Conservation (phyloP, 2,888 invertebrate species). For the Agonopterix alstromeriana region DNA sequence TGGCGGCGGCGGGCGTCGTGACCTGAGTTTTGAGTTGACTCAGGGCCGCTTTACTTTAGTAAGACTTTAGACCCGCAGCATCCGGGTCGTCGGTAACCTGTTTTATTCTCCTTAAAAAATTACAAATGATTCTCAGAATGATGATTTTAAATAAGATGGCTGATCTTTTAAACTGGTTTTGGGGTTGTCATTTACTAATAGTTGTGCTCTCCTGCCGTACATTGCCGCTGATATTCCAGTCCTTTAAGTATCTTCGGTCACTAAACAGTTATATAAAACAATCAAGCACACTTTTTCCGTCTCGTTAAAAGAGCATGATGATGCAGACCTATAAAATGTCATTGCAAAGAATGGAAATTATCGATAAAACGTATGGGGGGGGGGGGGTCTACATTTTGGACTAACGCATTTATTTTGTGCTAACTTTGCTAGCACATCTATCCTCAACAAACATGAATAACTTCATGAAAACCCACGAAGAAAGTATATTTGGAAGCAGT, state of each 20-base stretch:
- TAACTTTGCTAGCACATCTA: background rate
- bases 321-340: too few relatives aligned
- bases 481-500: conserved; percentile 18
- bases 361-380: background rate
- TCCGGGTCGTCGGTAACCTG: conserved; percentile 46
- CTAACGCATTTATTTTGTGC: background rate
- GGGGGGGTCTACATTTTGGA: too few relatives aligned
- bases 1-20: conserved; percentile 24
- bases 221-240: too few relatives aligned
- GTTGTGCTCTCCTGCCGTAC: too few relatives aligned
- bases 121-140: conserved; percentile 29
- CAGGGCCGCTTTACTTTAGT: conserved; percentile 16
- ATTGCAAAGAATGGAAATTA: background rate
- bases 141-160: conserved; percentile 19
- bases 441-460: background rate
- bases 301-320: too few relatives aligned
- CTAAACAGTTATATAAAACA: too few relatives aligned
- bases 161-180: conserved; percentile 23
- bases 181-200: conserved; percentile 7
- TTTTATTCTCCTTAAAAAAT: conserved; percentile 24
- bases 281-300: too few relatives aligned
- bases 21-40: conserved; percentile 36
- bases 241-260: too few relatives aligned
- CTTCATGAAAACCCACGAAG: conserved; percentile 5
- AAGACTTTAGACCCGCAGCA: conserved; percentile 21